Evolutionary conservation across 2,888 invertebrate genomes (phyloP), one percentile per base, ranked within the genome.

Genomic region (Dichetophora obliterata): DNA sequence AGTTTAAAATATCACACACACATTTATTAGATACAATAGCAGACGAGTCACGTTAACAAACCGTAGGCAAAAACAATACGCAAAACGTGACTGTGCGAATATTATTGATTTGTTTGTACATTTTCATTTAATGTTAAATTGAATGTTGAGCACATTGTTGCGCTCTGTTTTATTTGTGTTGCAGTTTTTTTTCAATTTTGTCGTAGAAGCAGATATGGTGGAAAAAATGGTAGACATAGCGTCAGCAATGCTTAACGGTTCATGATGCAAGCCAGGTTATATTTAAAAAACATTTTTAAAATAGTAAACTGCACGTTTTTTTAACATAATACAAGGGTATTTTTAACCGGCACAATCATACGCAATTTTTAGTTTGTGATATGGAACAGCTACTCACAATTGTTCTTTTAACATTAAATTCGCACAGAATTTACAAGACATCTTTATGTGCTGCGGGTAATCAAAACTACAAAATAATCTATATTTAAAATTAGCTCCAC

Each of bases 11-110:
- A 37, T 34, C 65, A 65, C 34, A 34, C 22, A 19, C 6, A 34
- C n/a, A n/a, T n/a, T n/a, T 19, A 34, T 31, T 34, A 19, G 65
- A 19, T 34, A 37, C 8, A n/a, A 37, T n/a, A 37, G 57, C 54
- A 54, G 37, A 59, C 50, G 22, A 52, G 48, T 78, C 77, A 78
- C 77, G 75, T 78, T 75, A 78, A 66, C 50, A 50, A 74, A 74
- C 69, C 59, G 16, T 24, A 22, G 11, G 48, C 50, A 48, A 50
- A 50, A 68, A 68, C 5, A 8, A 11, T 48, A 68, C n/a, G 24
- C 16, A 43, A 68, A 75, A 75, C 75, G 75, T 75, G 75, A 75
- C 75, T 59, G 14, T 16, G 54, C 8, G 31, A 54, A 27, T 37
- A 68, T 14, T 75, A 68, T 68, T 75, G 74, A 75, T 75, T 75